phyloP scores from a whole-genome alignment of 2,113 vertebrate genomes.

The Rhinichthys klamathensis region DNA sequence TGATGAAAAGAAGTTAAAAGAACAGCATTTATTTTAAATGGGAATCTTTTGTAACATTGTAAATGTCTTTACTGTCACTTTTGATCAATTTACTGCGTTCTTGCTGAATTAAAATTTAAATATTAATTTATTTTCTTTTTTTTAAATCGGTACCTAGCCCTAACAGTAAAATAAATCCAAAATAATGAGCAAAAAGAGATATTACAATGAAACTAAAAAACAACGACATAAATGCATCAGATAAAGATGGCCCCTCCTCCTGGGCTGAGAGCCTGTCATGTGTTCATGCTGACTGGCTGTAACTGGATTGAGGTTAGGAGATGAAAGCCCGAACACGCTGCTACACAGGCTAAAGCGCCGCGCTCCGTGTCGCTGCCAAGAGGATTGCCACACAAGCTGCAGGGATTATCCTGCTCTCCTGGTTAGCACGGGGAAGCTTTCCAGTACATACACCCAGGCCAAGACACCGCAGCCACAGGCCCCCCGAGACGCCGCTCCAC shows the following conservation, averaged over 20 bases:
- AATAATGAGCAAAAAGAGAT: neutral
- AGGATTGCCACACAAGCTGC: conserved; percentile 71
- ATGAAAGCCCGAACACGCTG: conserved; percentile 64
- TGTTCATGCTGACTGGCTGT: conserved; percentile 40
- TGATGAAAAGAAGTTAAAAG: too few species aligned
- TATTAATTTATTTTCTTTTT: too few species aligned
- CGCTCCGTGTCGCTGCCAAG: conserved; percentile 65
- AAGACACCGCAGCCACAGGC: conserved; percentile 23
- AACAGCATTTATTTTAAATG: too few species aligned
- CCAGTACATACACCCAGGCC: conserved; percentile 34
- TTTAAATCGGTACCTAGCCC: too few species aligned
- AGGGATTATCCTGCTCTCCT: conserved; percentile 73
- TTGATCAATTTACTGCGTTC: neutral
- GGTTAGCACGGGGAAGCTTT: conserved; percentile 48
- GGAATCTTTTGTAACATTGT: neutral
- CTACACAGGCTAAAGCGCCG: conserved; percentile 65
- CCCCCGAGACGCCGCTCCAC: conserved; percentile 35
- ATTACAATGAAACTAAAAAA: neutral
- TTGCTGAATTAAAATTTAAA: neutral
- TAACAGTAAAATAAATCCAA: neutral
- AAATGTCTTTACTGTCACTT: neutral
- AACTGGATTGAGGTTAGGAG: conserved; percentile 68
- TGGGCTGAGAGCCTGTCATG: conserved; percentile 4
- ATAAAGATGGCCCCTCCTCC: conserved; percentile 1
- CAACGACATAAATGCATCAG: conserved; percentile 1